Conservation (phyloP, 1,140 invertebrate genomes). For the Leptonema lineaticorne region DNA sequence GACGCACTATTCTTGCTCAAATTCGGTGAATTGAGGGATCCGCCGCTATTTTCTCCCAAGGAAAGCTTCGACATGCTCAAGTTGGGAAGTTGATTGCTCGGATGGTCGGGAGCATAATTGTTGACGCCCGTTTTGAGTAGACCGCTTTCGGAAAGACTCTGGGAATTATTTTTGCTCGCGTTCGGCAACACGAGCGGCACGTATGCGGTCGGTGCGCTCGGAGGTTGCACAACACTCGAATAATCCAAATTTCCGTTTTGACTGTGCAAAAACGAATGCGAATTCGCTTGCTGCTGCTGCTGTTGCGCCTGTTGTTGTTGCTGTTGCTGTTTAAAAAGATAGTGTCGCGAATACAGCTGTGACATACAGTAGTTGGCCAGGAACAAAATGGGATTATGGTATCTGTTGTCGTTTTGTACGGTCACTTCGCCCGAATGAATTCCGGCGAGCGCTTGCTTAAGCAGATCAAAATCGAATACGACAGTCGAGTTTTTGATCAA, state of each 20-base stretch:
- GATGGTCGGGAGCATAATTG: slow-evolving; percentile 23
- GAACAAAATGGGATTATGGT: slow-evolving; percentile 67
- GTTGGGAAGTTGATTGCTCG: slow-evolving; percentile 30
- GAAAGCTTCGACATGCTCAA: slow-evolving; percentile 46
- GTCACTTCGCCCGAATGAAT: slow-evolving; percentile 59
- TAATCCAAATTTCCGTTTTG: slow-evolving; percentile 38
- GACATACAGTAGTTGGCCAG: slow-evolving; percentile 74
- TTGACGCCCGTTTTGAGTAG: slow-evolving; percentile 1
- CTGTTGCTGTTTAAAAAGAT: slow-evolving; percentile 45
- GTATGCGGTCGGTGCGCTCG: slow-evolving; percentile 26
- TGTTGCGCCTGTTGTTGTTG: slow-evolving; percentile 29
- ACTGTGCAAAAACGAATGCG: slow-evolving; percentile 23
- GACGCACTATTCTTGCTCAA: slow-evolving; percentile 15
- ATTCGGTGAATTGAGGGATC: slow-evolving; percentile 36
- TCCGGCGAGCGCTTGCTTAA: slow-evolving; percentile 65
- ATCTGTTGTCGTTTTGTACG: slow-evolving; percentile 45
- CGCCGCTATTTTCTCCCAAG: slow-evolving; percentile 43
- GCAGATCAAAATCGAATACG: slow-evolving; percentile 64
- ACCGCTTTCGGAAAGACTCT: slow-evolving; percentile 17
- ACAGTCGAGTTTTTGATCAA: slow-evolving; percentile 65
- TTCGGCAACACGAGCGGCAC: slow-evolving; percentile 38
- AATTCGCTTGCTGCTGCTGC: not conserved
- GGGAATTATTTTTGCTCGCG: slow-evolving; percentile 25
- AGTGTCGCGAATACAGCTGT: slow-evolving; percentile 69
- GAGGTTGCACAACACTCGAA: slow-evolving; percentile 20